Base-by-base conservation (phyloP, 2,113 vertebrate genomes). In the Seriola quinqueradiata region DNA sequence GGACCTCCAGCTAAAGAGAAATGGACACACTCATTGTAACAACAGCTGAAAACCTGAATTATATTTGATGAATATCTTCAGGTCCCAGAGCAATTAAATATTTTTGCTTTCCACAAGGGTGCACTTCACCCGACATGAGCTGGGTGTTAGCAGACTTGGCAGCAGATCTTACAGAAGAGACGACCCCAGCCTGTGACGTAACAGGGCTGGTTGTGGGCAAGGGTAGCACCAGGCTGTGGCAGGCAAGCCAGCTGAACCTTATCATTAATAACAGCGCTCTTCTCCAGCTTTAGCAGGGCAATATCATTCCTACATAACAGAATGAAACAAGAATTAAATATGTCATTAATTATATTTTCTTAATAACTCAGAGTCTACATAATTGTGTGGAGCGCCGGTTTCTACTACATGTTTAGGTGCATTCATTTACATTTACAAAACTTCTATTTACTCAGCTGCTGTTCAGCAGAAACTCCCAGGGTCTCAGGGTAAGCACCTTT, bases 1-100 rank as follows among this genome's bases (percentile, higher is more conserved):
- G 96, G 95, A 1, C 97, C 96, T 0, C 93, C 84, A 0, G 96
- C 96, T 98, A 55, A 59, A 87, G 0, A 23, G 21, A 75, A 66
- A 46, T 65, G 9, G 1, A 40, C 9, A 67, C 7, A 8, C 13
- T 74, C 6, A 19, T 11, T 65, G 25, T 46, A 21, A 23, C 16
- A 21, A 16, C 0, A 61, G 19, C 6, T 70, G 4, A 1, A 7
- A 28, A 32, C 40, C 21, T 25, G 0, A 63, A 50, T 42, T 3
- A 9, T 19, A 58, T 44, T 60, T 13, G 11, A 70, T 54, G 4
- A 3, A 63, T 70, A 13, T 58, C 34, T 19, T 36, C 21, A 23
- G n/a, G 10, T 44, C 0, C 14, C 17, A 46, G 32, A 54, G 3
- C 32, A 55, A 11, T 12, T 1, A 8, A n/a, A 23, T 54, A 23